phyloP scores from a whole-genome alignment of 2,797 vertebrate species.

The Sebastes minor region DNA sequence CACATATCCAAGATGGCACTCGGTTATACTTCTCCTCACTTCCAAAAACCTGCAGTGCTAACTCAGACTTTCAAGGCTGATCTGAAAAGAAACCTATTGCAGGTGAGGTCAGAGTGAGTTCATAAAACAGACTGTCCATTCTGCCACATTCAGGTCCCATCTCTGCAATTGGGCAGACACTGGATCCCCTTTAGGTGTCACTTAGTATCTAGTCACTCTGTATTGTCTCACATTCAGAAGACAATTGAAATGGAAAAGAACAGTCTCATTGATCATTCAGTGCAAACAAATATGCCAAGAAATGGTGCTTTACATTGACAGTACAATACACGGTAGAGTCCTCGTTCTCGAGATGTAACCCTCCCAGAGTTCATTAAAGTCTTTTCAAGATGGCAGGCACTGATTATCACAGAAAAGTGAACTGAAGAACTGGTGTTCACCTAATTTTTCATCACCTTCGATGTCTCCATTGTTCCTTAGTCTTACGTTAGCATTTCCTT shows the following conservation, averaged over 20 bases:
- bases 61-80: neutral
- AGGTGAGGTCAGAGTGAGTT: slow-evolving; percentile 3
- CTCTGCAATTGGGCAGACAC: neutral
- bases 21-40: neutral
- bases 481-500: slow-evolving; percentile 35
- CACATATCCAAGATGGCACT: neutral
- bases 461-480: neutral
- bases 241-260: neutral
- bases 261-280: neutral
- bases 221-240: neutral
- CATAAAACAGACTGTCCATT: neutral
- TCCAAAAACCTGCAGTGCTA: neutral
- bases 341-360: slow-evolving; percentile 4
- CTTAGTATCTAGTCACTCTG: neutral
- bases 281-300: neutral
- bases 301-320: slow-evolving; percentile 16
- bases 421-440: neutral
- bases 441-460: neutral
- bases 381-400: slow-evolving; percentile 17
- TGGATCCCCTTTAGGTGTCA: neutral
- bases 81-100: slow-evolving; percentile 3
- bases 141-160: neutral
- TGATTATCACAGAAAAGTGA: slow-evolving; percentile 4
- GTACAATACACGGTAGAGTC: slow-evolving; percentile 3
- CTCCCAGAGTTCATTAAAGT: slow-evolving; percentile 7